These are phyloP conservation scores for Calephelis perditalis DNA, from an alignment of 2,888 invertebrate species.

Conservation along the genomic window DNA sequence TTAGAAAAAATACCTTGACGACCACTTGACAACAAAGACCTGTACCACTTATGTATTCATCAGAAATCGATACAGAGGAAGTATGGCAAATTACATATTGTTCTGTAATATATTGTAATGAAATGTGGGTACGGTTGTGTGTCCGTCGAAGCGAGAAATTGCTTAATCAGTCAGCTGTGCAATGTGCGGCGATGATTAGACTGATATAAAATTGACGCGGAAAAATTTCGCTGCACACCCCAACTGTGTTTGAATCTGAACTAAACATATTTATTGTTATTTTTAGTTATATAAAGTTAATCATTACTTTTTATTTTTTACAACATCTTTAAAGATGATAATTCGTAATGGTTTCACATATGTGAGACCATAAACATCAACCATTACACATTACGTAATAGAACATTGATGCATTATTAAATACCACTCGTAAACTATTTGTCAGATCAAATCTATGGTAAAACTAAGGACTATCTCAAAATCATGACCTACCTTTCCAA, in stretches of 20 bases:
- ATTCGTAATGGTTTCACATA: too few species aligned
- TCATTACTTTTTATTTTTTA: too few species aligned
- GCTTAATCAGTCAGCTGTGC: conserved; percentile 71
- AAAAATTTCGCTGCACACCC: conserved; percentile 44
- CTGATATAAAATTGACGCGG: conserved; percentile 58
- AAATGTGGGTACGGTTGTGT: conserved; percentile 56
- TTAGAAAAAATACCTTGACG: too few species aligned
- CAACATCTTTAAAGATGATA: too few species aligned
- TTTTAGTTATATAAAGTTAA: too few species aligned
- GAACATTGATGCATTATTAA: too few species aligned
- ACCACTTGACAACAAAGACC: neutral
- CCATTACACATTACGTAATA: too few species aligned
- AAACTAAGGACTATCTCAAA: too few species aligned
- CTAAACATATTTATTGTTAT: neutral
- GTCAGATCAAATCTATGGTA: too few species aligned
- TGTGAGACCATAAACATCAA: too few species aligned
- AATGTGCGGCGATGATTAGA: conserved; percentile 60
- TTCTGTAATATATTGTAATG: conserved; percentile 65
- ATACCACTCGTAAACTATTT: too few species aligned
- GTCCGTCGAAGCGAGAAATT: conserved; percentile 65
- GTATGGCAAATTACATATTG: conserved; percentile 67
- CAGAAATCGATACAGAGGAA: conserved; percentile 40
- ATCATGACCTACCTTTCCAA: too few species aligned
- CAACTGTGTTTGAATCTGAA: conserved; percentile 29
- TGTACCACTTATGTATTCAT: conserved; percentile 13